Percentiles rank a stretch among this genome's conserved stretches.
These are phyloP conservation scores for Dryobota labecula DNA, from an alignment of 2,888 invertebrate genomes.

Conservation along the genomic window DNA sequence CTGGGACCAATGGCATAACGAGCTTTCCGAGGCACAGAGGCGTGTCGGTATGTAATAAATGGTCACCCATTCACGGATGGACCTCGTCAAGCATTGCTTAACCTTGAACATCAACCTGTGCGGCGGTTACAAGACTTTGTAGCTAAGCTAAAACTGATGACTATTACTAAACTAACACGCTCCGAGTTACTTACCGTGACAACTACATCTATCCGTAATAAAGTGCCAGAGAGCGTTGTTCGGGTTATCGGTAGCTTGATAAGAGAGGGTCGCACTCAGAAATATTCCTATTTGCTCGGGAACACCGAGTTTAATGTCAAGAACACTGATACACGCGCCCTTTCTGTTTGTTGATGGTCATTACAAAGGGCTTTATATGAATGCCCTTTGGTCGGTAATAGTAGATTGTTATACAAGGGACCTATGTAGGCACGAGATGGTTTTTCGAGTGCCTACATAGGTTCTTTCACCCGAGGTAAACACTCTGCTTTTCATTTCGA, in stretches of 20 bases:
- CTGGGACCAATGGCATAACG: not conserved
- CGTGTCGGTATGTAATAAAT: too few species aligned
- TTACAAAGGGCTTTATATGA: not conserved
- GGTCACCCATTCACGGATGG: too few species aligned
- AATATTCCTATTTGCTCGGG: conserved; percentile 62
- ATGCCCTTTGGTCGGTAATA: not conserved
- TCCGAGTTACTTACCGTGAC: conserved; percentile 31
- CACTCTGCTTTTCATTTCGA: too few species aligned
- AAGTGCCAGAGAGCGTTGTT: conserved; percentile 44
- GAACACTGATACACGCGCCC: conserved; percentile 40
- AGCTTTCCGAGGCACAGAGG: not conserved
- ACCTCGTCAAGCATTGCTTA: not conserved
- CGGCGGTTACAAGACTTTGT: not conserved
- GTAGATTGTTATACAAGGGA: too few species aligned
- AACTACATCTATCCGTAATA: conserved; percentile 15
- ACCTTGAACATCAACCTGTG: too few species aligned
- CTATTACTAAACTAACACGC: not conserved
- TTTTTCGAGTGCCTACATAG: too few species aligned
- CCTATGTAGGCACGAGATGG: too few species aligned
- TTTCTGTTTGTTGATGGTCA: not conserved
- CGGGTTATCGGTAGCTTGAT: conserved; percentile 58
- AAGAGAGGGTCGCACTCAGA: conserved; percentile 46
- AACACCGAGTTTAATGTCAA: conserved; percentile 39
- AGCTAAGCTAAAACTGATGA: conserved; percentile 13
- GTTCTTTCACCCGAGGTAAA: too few species aligned